Conservation (phyloP, 1,140 invertebrate species). For the Neodiprion pinetum region DNA sequence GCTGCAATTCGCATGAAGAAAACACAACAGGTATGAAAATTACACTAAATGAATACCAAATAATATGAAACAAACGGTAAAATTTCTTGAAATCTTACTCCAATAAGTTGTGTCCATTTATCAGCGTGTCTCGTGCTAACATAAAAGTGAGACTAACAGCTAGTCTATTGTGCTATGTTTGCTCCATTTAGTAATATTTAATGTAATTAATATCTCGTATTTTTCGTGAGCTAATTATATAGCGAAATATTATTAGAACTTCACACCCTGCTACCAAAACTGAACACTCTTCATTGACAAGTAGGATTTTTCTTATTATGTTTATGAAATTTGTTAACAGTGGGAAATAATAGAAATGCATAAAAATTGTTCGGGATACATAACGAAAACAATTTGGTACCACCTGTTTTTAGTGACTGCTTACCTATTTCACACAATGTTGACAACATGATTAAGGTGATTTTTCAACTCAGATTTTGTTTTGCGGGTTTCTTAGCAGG, state of each 20-base stretch:
- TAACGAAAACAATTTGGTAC: too few species aligned
- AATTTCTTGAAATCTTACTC: not conserved
- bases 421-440: too few species aligned
- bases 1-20: slow-evolving; percentile 86
- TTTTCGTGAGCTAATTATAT: slow-evolving; percentile 13
- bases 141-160: slow-evolving; percentile 60
- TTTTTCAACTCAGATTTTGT: too few species aligned
- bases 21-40: slow-evolving; percentile 76
- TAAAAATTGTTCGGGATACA: too few species aligned
- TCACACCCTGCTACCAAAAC: slow-evolving; percentile 1
- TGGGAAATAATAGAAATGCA: too few species aligned
- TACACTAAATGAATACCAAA: slow-evolving; percentile 6
- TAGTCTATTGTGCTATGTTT: slow-evolving; percentile 51
- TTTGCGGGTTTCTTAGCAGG: too few species aligned
- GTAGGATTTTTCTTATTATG: too few species aligned
- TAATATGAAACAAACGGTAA: not conserved
- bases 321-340: too few species aligned
- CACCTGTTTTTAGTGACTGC: too few species aligned
- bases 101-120: slow-evolving; percentile 15
- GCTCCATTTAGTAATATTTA: slow-evolving; percentile 30
- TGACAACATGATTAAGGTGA: too few species aligned
- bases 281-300: too few species aligned
- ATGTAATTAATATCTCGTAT: slow-evolving; percentile 25
- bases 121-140: slow-evolving; percentile 60
- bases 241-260: slow-evolving; percentile 8